Evolutionary conservation across 2,888 invertebrate species (phyloP), one percentile per base, ranked within the genome.

Genomic region (Crematogaster levior): DNA sequence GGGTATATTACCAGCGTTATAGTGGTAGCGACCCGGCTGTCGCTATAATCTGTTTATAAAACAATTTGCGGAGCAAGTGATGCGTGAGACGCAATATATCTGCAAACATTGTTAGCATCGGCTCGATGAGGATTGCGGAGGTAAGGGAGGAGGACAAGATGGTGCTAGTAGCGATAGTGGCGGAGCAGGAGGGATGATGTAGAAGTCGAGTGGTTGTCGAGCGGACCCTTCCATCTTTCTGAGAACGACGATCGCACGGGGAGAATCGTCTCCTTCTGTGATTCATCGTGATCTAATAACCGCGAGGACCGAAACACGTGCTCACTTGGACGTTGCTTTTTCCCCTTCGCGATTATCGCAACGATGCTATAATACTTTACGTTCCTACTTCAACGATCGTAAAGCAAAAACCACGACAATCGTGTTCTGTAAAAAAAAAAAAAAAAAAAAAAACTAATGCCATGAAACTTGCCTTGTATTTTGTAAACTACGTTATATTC

Each of bases 21-120:
- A 87, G 81, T 86, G 86, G 86, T 90, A 88, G 95, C 91, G 93
- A 95, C 94, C 95, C 94, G 95, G 94, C 94, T 93, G 95, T 95
- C 94, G 95, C 96, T 95, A 96, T 97, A 97, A 97, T 97, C 97
- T 96, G 96, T 96, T 97, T 97, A 97, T 96, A 96, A 96, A 96
- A 96, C 97, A 97, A 97, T 97, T 97, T 97, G 96, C 96, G 95
- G 95, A 95, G 95, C 95, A 95, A 95, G 95, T 96, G 96, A 96
- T 96, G 96, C 97, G 96, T 96, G 96, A 94, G 94, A 94, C 93
- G 94, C 94, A 94, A 94, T 94, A 94, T 94, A 94, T 94, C 94
- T 93, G 92, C 94, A 94, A 94, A 94, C 94, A 94, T 94, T 94
- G 94, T 94, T 94, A 94, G 93, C 94, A 94, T 94, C 94, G 93